phyloP scores from a whole-genome alignment of 1,140 invertebrate species.

The Trialeurodes vaporariorum region DNA sequence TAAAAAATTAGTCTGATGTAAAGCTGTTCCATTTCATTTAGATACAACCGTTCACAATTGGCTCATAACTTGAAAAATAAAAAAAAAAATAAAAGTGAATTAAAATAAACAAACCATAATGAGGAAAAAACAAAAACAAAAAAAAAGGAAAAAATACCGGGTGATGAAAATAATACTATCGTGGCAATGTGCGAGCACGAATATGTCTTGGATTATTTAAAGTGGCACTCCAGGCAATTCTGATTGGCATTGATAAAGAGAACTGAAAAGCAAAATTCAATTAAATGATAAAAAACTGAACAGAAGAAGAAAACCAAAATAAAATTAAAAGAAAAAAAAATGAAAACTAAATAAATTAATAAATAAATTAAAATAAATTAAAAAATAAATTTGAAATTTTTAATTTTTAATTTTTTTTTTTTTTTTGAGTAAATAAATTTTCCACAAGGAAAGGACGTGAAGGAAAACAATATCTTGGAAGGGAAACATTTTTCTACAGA shows the following conservation, averaged over 20 bases:
- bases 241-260: slow-evolving; percentile 41
- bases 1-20: no score
- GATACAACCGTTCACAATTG: no score
- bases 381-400: no score
- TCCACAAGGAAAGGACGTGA: no score
- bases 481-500: no score
- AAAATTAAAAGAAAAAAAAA: slow-evolving; percentile 33
- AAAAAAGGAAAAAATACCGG: background rate
- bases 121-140: background rate
- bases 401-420: no score
- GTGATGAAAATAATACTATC: slow-evolving; percentile 19
- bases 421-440: no score
- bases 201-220: slow-evolving; percentile 21
- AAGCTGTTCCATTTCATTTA: no score
- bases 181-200: slow-evolving; percentile 40
- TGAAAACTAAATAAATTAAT: no score
- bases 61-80: no score
- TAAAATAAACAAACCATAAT: slow-evolving; percentile 23
- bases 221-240: slow-evolving; percentile 37
- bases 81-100: slow-evolving; percentile 19
- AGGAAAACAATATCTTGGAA: no score
- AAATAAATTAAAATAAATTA: no score
- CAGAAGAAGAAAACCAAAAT: slow-evolving; percentile 25
- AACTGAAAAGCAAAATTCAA: slow-evolving; percentile 33
- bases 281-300: slow-evolving; percentile 26